Evolutionary conservation across 2,113 vertebrate genomes (phyloP).

Genomic region (Orycteropus afer): DNA sequence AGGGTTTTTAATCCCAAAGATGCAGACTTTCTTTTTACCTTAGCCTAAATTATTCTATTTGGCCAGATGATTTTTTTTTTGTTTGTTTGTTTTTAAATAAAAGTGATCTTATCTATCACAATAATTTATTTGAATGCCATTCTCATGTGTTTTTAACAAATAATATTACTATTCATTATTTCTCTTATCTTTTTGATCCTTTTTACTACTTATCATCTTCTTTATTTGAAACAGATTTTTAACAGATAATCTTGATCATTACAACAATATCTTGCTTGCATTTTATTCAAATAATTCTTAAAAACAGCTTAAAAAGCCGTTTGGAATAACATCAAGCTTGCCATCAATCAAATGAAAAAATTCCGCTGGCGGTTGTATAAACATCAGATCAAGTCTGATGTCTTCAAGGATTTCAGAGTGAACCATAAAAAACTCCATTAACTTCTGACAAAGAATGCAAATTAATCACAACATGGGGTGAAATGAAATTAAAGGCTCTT

Average conservation of each 20-base stretch:
- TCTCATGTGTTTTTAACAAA: constrained; percentile 80
- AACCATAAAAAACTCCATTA: constrained; percentile 99
- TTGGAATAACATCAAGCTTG: constrained; percentile 91
- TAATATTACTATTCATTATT: constrained; percentile 60
- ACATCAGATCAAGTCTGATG: constrained; percentile 99
- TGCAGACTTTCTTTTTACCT: constrained; percentile 52
- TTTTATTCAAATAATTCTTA: constrained; percentile 95
- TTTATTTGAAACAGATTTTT: constrained; percentile 91
- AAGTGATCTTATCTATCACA: constrained; percentile 57
- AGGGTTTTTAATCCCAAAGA: constrained; percentile 61
- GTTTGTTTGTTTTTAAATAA: constrained; percentile 53
- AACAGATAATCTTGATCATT: constrained; percentile 91
- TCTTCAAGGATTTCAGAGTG: constrained; percentile 98
- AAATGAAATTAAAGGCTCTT: constrained; percentile 99
- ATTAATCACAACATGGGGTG: constrained; percentile 99
- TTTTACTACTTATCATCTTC: constrained; percentile 85
- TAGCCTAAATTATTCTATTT: constrained; percentile 62
- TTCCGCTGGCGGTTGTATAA: constrained; percentile 99
- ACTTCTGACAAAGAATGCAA: constrained; percentile 99
- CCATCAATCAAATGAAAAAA: constrained; percentile 96
- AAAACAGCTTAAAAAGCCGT: constrained; percentile 94
- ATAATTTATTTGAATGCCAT: constrained; percentile 57
- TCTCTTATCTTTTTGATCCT: constrained; percentile 83
- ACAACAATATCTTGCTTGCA: constrained; percentile 90
- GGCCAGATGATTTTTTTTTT: constrained; percentile 51